Evolutionary conservation across 2,113 vertebrate genomes (phyloP).

Genomic region (Varanus salvator): DNA sequence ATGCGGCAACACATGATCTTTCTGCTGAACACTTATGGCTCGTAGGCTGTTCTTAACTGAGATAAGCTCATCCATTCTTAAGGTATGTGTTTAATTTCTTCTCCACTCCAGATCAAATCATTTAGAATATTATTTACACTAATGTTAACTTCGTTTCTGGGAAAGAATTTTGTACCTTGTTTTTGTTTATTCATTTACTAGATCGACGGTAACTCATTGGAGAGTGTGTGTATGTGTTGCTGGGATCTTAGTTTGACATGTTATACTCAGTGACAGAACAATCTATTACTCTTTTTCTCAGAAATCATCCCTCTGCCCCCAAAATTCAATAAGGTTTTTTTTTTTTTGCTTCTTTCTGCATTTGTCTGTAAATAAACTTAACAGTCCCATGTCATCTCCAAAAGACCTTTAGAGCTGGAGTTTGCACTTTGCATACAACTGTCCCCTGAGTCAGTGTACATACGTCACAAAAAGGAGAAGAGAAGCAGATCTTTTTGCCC

Average conservation of each 20-base stretch:
- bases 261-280: constrained; percentile 7
- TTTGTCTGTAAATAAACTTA: constrained; percentile 17
- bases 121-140: not conserved
- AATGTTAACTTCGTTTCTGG: not conserved
- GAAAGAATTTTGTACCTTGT: not conserved
- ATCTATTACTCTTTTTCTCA: constrained; percentile 12
- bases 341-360: constrained; percentile 8
- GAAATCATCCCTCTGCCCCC: constrained; percentile 30
- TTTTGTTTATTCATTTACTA: not conserved
- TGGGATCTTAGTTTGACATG: not conserved
- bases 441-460: constrained; percentile 17
- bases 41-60: not conserved
- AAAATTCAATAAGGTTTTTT: constrained; percentile 20
- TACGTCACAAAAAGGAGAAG: not conserved
- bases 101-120: not conserved
- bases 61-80: not conserved
- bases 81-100: not conserved
- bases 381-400: not conserved
- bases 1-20: not conserved
- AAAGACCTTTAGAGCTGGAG: constrained; percentile 24
- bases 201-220: not conserved
- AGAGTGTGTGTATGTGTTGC: not conserved
- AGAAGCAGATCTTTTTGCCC: not conserved
- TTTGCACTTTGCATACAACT: constrained; percentile 9
- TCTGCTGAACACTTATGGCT: not conserved